Evolutionary conservation across 2,797 vertebrate species (phyloP).

Genomic region (Premnoplex brunnescens): DNA sequence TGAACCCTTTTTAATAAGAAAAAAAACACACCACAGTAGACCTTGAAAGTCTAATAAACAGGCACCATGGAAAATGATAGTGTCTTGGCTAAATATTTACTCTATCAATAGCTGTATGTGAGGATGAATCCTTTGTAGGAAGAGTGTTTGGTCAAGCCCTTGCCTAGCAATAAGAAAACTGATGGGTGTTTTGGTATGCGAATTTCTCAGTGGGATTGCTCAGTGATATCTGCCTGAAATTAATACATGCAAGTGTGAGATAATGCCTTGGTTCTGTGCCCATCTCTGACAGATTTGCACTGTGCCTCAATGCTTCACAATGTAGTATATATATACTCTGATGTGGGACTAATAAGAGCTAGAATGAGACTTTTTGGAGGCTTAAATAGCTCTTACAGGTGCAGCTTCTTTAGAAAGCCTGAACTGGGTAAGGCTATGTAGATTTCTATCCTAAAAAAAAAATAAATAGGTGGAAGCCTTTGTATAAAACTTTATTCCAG

Average conservation of each 20-base stretch:
- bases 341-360: background rate
- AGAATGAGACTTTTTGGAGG: background rate
- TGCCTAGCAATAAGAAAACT: slow-evolving; percentile 20
- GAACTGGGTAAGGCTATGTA: background rate
- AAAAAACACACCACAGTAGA: background rate
- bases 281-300: background rate
- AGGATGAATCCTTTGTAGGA: background rate
- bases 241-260: background rate
- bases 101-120: slow-evolving; percentile 5
- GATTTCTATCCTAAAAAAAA: background rate
- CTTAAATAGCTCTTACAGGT: background rate
- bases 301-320: background rate
- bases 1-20: slow-evolving; percentile 11
- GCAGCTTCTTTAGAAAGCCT: background rate
- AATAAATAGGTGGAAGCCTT: background rate
- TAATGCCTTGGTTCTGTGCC: slow-evolving; percentile 18
- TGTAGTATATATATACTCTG: background rate
- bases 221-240: background rate
- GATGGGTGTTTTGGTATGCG: background rate
- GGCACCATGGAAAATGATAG: background rate
- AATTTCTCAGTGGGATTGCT: slow-evolving; percentile 10
- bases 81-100: slow-evolving; percentile 47
- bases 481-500: background rate
- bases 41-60: slow-evolving; percentile 18
- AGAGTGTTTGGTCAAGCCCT: slow-evolving; percentile 42